These are phyloP conservation scores for Calliphora vomitoria DNA, from an alignment of 2,888 invertebrate genomes.

Conservation along the genomic window DNA sequence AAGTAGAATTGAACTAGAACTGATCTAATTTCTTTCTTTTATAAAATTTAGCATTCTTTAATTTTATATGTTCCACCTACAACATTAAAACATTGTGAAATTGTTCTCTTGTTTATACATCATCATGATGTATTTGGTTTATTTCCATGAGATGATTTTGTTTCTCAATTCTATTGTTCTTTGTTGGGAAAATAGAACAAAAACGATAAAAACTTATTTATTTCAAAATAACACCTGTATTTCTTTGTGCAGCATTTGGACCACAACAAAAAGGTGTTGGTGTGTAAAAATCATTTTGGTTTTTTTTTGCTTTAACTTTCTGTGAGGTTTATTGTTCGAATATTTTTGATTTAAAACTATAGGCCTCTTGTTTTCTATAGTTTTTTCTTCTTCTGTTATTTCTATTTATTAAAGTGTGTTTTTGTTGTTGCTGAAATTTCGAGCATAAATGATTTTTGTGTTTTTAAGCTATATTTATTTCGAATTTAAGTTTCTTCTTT, in stretches of 20 bases:
- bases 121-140: neutral
- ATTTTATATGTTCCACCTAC: too few species aligned
- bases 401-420: neutral
- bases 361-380: conserved; percentile 19
- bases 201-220: neutral
- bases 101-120: neutral
- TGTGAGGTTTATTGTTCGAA: neutral
- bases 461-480: neutral
- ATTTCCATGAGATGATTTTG: neutral
- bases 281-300: conserved; percentile 9
- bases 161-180: conserved; percentile 39
- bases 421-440: conserved; percentile 9
- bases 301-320: neutral
- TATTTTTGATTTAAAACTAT: conserved; percentile 19
- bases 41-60: too few species aligned
- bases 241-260: conserved; percentile 5
- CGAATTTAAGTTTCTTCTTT: neutral
- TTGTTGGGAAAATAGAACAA: neutral
- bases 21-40: too few species aligned
- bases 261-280: conserved; percentile 26
- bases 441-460: conserved; percentile 36
- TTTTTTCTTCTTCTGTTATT: neutral
- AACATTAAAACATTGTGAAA: too few species aligned
- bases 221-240: conserved; percentile 21
- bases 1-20: too few species aligned